Percentiles rank a stretch among this genome's conserved stretches.
phyloP scores from a whole-genome alignment of 2,113 vertebrate genomes.

The Cyphomyrus plagiostoma region DNA sequence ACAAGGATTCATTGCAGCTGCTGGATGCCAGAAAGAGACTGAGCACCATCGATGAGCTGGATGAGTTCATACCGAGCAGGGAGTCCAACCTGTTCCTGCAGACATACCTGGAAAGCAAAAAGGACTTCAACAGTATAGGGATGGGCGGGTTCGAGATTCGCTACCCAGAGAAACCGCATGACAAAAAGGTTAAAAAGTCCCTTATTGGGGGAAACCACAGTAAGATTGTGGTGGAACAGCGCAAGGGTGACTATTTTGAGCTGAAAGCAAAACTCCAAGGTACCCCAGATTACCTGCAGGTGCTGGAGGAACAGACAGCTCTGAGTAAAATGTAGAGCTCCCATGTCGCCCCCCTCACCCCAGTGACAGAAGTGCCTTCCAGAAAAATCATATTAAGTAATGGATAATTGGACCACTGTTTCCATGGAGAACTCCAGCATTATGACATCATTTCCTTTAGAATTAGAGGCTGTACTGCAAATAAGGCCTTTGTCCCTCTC shows the following conservation, averaged over 20 bases:
- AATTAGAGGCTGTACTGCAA: conserved; percentile 52
- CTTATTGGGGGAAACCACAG: conserved; percentile 95
- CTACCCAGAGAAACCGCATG: conserved; percentile 92
- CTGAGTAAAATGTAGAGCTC: conserved; percentile 83
- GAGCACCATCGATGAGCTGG: conserved; percentile 95
- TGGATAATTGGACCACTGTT: conserved; percentile 81
- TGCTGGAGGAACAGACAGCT: conserved; percentile 96
- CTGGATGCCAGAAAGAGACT: conserved; percentile 86
- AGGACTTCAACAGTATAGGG: conserved; percentile 95
- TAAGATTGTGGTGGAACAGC: conserved; percentile 95
- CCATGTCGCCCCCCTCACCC: conserved; percentile 53
- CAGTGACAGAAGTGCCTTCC: conserved; percentile 97
- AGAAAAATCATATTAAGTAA: conserved; percentile 80
- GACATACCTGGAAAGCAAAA: conserved; percentile 90
- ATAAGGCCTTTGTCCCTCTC: conserved; percentile 39
- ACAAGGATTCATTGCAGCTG: conserved; percentile 78
- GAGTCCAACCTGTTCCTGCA: conserved; percentile 94
- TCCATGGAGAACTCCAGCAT: conserved; percentile 59
- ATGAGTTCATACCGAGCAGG: conserved; percentile 87
- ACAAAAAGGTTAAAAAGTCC: conserved; percentile 93
- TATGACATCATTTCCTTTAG: conserved; percentile 48
- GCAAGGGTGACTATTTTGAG: conserved; percentile 97
- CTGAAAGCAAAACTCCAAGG: conserved; percentile 96
- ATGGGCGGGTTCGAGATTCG: conserved; percentile 95
- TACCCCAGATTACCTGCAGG: conserved; percentile 96